Evolutionary conservation across 2,888 invertebrate genomes (phyloP).

Genomic region (Proisotoma minuta): DNA sequence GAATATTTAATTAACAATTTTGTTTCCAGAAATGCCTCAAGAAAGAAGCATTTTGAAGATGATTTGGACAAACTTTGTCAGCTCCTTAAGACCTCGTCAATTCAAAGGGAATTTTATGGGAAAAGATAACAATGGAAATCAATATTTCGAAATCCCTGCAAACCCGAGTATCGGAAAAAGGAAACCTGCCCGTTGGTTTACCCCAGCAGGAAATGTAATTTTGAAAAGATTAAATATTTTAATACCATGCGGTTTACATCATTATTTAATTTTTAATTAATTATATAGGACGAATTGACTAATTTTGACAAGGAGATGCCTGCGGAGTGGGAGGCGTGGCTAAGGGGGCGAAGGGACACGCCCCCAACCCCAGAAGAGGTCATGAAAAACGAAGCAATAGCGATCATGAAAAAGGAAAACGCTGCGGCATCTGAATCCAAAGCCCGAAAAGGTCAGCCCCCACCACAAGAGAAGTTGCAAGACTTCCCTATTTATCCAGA

Average conservation of each 20-base stretch:
- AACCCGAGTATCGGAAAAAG: conserved; percentile 62
- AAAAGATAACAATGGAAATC: conserved; percentile 73
- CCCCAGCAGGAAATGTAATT: conserved; percentile 62
- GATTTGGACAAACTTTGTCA: conserved; percentile 60
- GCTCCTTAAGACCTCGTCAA: conserved; percentile 59
- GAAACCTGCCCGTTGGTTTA: conserved; percentile 67
- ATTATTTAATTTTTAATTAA: too few relatives aligned
- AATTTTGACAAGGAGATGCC: conserved; percentile 69
- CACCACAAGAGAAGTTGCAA: conserved; percentile 22
- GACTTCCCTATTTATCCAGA: conserved; percentile 60
- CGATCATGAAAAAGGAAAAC: conserved; percentile 68
- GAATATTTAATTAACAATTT: background rate
- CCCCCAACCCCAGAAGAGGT: conserved; percentile 73
- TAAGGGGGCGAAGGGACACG: conserved; percentile 61
- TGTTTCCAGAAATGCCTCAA: conserved; percentile 33
- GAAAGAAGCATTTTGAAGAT: conserved; percentile 49
- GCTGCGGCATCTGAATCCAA: conserved; percentile 64
- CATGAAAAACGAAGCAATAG: conserved; percentile 63
- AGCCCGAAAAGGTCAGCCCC: conserved; percentile 49
- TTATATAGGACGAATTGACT: conserved; percentile 53
- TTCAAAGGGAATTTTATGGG: conserved; percentile 60
- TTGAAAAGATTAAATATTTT: too few relatives aligned
- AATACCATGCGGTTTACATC: too few relatives aligned
- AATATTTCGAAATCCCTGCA: conserved; percentile 71
- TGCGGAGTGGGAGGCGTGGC: conserved; percentile 85